A percentile compares a stretch with the other conserved stretches of the same genome.
phyloP scores from a whole-genome alignment of 2,888 invertebrate genomes.

The Platypus cylindrus region DNA sequence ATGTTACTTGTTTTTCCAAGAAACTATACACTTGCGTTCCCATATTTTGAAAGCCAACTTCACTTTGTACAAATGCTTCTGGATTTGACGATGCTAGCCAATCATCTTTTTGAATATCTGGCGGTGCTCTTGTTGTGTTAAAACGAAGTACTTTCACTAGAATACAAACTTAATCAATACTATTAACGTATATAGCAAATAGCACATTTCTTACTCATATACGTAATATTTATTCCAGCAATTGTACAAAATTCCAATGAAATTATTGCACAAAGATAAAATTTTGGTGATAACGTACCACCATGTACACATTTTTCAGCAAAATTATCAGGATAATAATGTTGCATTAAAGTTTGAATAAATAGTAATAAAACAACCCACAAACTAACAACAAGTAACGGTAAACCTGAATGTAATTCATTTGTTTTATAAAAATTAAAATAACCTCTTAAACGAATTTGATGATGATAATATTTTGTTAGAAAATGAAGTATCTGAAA shows the following conservation, averaged over 20 bases:
- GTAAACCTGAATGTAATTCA: conserved; percentile 44
- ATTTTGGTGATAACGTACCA: conserved; percentile 40
- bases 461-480: conserved; percentile 45
- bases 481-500: conserved; percentile 44
- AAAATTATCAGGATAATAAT: conserved; percentile 42
- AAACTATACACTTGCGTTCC: conserved; percentile 45
- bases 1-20: conserved; percentile 47
- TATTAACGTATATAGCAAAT: no score
- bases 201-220: conserved; percentile 37
- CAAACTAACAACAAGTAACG: conserved; percentile 48
- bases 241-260: conserved; percentile 41
- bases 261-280: conserved; percentile 44
- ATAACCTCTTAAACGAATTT: conserved; percentile 50
- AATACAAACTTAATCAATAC: no score
- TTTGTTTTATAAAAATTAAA: conserved; percentile 54
- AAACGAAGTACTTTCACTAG: conserved; percentile 47
- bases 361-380: conserved; percentile 47
- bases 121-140: conserved; percentile 43
- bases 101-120: conserved; percentile 52
- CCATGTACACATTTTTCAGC: conserved; percentile 39
- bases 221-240: conserved; percentile 37
- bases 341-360: conserved; percentile 43
- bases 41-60: conserved; percentile 37
- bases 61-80: conserved; percentile 37
- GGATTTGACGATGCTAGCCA: conserved; percentile 40